Base-by-base conservation (phyloP, 2,113 vertebrate species). In the Tylochromis polylepis region DNA sequence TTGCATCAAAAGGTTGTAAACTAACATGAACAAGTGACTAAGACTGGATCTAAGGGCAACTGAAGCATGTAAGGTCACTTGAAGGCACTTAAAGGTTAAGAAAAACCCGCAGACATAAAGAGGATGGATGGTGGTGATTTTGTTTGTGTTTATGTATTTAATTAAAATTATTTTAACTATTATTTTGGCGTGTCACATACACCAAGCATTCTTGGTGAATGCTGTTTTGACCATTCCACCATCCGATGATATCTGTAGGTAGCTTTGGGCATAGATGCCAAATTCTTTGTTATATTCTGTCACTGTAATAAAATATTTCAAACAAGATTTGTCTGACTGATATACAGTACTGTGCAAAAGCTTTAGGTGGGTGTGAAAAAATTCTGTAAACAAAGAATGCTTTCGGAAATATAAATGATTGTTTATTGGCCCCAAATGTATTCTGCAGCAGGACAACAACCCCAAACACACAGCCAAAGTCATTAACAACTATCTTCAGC, bases 1-100 rank as follows among this genome's bases (percentile, higher is more conserved):
- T 38, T 41, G 14, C 36, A 31, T 36, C 41, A 80, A 82, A 75
- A 86, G 72, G 70, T 82, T 67, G 81, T n/a, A n/a, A n/a, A 59
- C 75, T 5, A 27, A 8, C 56, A 77, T 29, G 18, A 85, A 11
- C 8, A 22, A 9, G 53, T 6, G 16, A 18, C 46, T 14, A 6
- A 43, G 11, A 24, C 3, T 43, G 12, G 16, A 51, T 18, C 43
- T 6, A 46, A 46, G 43, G 43, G 46, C 46, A 49, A 16, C 46
- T 43, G n/a, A 70, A 70, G 65, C n/a, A 70, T 41, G 36, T 70
- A 70, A 41, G 12, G 7, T 2, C 58, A 60, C 29, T 60, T 60
- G 29, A 60, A 34, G 9, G 29, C 2, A 20, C 16, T 11, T 60
- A 20, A 43, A 43, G 8, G 36, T 43, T 67, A 22, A 20, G 51